Base-by-base conservation (phyloP, 1,140 invertebrate genomes). In the Rhynchophorus ferrugineus region DNA sequence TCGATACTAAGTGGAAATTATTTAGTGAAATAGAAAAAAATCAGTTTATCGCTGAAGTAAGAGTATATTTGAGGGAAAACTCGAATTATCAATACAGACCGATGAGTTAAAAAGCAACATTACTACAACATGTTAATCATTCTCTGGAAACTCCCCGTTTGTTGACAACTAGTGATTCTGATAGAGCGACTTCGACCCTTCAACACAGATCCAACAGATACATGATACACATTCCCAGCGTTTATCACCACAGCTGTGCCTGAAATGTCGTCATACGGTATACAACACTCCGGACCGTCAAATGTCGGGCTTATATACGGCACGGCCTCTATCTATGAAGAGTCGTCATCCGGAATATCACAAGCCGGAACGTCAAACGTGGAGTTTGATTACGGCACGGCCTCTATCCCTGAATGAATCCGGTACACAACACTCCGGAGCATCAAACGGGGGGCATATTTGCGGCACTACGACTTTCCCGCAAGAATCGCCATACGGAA, bases 61-160 rank as follows among this genome's bases (percentile, higher is more conserved):
- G 99, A 73, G 87, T 98, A 7, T 96, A 99, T 74, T 99, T 99
- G 96, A 98, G 97, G 71, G 95, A 99, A 67, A 95, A 99, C 69
- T 96, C 96, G 0, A 95, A 99, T 68, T 99, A 99, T 78, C 99
- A 99, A 72, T 99, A 99, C 74, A 72, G 90, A 59, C 91, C 91
- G 3, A 74, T 89, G 46, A 78, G 90, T 66, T 93, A 95, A 76
- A 95, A 91, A 70, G 95, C 95, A 80, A 95, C 91, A 0, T 71
- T 95, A 17, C 77, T 94, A 60, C 95, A 95, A 71, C 96, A 97
- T 71, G 95, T 97, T 69, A 97, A 97, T 68, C 97, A 94, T 65
- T 90, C 91, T 0, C 69, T 95, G 43, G 63, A 67, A 24, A 54
- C 64, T 42, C 51, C 62, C 2, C 57, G 62, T 37, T 56, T 70